Evolutionary conservation across 2,113 vertebrate genomes (phyloP).

Genomic region (Cebus imitator): DNA sequence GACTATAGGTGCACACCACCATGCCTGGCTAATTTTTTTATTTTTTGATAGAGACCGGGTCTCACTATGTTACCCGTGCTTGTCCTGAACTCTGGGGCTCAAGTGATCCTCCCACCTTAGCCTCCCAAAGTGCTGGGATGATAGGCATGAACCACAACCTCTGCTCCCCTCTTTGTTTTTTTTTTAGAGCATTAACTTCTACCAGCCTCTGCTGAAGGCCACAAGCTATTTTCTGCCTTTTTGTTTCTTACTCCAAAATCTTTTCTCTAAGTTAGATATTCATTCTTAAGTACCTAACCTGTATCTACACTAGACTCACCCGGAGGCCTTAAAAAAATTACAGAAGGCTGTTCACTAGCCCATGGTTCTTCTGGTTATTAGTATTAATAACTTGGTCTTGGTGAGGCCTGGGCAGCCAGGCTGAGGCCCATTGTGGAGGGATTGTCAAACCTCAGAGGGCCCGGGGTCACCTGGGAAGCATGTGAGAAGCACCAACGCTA

Average conservation of each 20-base stretch:
- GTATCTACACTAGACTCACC: not conserved
- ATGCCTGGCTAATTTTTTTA: no score
- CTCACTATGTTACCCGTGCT: no score
- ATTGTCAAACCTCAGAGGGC: no score
- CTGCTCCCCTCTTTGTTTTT: not conserved
- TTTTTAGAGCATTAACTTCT: not conserved
- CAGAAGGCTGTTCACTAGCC: not conserved
- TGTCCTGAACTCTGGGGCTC: rapidly evolving
- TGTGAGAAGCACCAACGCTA: not conserved
- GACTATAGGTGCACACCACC: no score
- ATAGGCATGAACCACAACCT: no score
- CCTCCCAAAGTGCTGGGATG: no score
- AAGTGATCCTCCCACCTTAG: no score
- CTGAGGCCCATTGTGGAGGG: not conserved
- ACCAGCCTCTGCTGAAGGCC: not conserved
- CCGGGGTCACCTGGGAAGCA: rapidly evolving
- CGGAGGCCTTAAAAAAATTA: not conserved
- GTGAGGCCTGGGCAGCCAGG: not conserved
- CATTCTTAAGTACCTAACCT: no score
- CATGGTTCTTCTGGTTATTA: not conserved
- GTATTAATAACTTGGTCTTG: not conserved
- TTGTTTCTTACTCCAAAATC: not conserved
- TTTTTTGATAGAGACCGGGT: no score
- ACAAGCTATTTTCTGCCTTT: not conserved
- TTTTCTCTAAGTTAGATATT: not conserved